These are phyloP conservation scores for Platyrinchus mystaceus DNA, from an alignment of 2,797 vertebrate species.

Conservation along the genomic window DNA sequence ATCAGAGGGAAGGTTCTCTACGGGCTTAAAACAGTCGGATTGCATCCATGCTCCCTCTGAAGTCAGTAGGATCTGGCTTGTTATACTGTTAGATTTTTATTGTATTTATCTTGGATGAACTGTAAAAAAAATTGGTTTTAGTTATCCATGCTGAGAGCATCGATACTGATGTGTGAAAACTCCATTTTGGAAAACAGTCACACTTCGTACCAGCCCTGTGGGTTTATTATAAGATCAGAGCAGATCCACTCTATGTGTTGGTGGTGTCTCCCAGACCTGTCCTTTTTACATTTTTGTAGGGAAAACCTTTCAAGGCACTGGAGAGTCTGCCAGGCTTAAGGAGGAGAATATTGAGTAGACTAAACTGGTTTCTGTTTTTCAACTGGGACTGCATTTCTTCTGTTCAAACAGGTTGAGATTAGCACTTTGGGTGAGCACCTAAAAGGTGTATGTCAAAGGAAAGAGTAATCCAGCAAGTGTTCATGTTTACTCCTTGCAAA, in stretches of 20 bases:
- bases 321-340: neutral
- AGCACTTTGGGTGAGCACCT: neutral
- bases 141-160: neutral
- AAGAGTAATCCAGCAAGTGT: neutral
- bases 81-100: neutral
- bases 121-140: neutral
- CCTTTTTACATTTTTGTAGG: rapidly evolving
- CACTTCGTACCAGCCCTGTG: neutral
- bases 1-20: neutral
- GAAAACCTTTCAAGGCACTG: neutral
- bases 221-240: neutral
- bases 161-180: neutral
- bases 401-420: neutral
- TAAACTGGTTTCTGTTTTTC: neutral
- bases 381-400: neutral
- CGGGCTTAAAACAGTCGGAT: neutral
- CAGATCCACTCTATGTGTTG: neutral
- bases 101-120: neutral
- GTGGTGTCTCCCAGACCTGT: neutral
- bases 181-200: neutral
- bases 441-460: neutral
- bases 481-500: neutral
- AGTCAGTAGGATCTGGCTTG: neutral
- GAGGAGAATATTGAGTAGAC: neutral
- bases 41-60: neutral